phyloP scores from a whole-genome alignment of 1,140 invertebrate genomes.

The Chymomyza costata region DNA sequence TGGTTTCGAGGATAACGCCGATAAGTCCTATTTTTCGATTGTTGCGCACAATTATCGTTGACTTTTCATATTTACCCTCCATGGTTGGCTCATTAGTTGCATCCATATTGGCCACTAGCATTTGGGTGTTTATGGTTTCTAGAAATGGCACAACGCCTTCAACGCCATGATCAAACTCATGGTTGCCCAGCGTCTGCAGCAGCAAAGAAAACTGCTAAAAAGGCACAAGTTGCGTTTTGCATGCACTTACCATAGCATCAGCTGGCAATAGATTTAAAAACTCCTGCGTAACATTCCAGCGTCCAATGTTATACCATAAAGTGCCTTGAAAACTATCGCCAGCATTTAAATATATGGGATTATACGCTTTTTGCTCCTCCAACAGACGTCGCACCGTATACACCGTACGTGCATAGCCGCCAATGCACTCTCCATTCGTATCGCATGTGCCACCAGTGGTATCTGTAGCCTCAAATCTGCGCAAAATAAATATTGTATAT shows the following conservation, averaged over 20 bases:
- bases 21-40: slow-evolving; percentile 87
- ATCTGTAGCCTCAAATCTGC: slow-evolving; percentile 83
- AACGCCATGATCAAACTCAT: slow-evolving; percentile 90
- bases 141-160: slow-evolving; percentile 86
- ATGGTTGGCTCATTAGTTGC: slow-evolving; percentile 82
- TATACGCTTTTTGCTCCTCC: slow-evolving; percentile 77
- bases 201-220: background rate
- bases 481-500: background rate
- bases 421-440: slow-evolving; percentile 78
- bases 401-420: slow-evolving; percentile 84
- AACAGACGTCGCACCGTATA: slow-evolving; percentile 78
- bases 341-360: slow-evolving; percentile 85
- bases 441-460: slow-evolving; percentile 79
- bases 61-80: slow-evolving; percentile 79
- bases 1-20: slow-evolving; percentile 84
- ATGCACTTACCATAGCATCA: slow-evolving; percentile 84
- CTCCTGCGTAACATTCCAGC: slow-evolving; percentile 83
- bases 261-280: slow-evolving; percentile 87
- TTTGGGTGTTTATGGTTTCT: slow-evolving; percentile 79
- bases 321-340: slow-evolving; percentile 92
- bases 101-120: slow-evolving; percentile 87
- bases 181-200: slow-evolving; percentile 87
- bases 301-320: slow-evolving; percentile 86
- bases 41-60: slow-evolving; percentile 78
- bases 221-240: background rate